Evolutionary conservation across 2,797 vertebrate genomes (phyloP).

Genomic region (Sibirionetta formosa): DNA sequence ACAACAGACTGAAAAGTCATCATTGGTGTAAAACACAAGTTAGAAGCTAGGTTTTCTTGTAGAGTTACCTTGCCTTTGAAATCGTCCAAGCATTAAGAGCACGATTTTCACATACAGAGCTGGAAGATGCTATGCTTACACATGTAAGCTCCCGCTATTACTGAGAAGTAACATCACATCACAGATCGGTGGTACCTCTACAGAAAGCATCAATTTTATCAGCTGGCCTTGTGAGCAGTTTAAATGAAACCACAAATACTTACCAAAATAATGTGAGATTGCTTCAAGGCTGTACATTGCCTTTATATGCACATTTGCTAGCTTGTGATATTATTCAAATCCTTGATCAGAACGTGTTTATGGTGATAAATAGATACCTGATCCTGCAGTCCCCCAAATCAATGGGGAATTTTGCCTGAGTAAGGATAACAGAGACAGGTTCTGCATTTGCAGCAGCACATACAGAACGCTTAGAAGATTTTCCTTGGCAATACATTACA

Average conservation of each 20-base stretch:
- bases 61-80: slow-evolving; percentile 11
- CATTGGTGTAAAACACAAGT: background rate
- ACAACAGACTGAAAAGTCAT: background rate
- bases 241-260: background rate
- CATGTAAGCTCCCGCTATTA: background rate
- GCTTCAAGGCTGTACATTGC: background rate
- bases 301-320: background rate
- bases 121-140: background rate
- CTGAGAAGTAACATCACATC: background rate
- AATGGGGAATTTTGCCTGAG: background rate
- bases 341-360: background rate
- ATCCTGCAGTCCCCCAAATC: background rate
- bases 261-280: background rate
- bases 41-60: background rate
- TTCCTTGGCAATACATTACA: background rate
- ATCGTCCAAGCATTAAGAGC: background rate
- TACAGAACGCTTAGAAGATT: background rate
- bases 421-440: background rate
- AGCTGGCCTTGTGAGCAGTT: background rate
- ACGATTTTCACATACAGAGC: background rate
- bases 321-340: background rate
- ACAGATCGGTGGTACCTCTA: background rate
- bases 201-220: background rate
- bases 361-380: background rate
- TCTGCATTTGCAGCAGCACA: background rate